Base-by-base conservation (phyloP, 2,888 invertebrate species). In the Notocelia uddmanniana region DNA sequence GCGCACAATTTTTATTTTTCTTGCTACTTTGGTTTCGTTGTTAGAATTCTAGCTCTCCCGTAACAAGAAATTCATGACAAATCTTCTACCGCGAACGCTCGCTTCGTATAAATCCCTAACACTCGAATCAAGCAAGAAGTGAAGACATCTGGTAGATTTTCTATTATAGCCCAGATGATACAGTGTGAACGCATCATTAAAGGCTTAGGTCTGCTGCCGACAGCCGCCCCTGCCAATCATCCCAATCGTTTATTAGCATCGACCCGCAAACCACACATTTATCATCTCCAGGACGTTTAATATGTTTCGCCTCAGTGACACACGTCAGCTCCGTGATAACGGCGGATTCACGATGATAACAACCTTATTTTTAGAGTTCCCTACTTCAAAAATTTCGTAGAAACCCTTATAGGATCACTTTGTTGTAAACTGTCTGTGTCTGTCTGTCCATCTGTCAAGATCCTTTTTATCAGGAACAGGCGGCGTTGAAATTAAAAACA, bases 241-340 rank as follows among this genome's bases (percentile, higher is more conserved):
- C 77, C 78, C 75, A 82, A 90, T 91, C 92, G 87, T 91, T 89
- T 91, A 90, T 92, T 89, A 89, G 85, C 84, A 87, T 88, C 87
- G 85, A 81, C 78, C 80, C 83, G 79, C 75, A 81, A 83, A 79
- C 79, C 80, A 80, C 83, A 86, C 92, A 92, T 93, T 90, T 89
- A 93, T 93, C 93, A 93, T 90, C 87, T 79, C 84, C 83, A 86
- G 84, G 88, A 89, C 84, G 87, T 90, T 90, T 93, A 93, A 92
- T 92, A 92, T 92, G 90, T 92, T 91, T 85, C 83, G 86, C 81
- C 80, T 79, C 79, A 85, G 81, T 88, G 92, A 91, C 92, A 91
- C 50, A 19, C 45, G 71, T 60, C 67, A 67, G 66, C 23, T 59
- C 66, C 60, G 60, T 60, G 70, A 74, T 75, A 75, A 74, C 55